Evolutionary conservation across 2,797 vertebrate genomes (phyloP).

Genomic region (Neostethus bicornis): DNA sequence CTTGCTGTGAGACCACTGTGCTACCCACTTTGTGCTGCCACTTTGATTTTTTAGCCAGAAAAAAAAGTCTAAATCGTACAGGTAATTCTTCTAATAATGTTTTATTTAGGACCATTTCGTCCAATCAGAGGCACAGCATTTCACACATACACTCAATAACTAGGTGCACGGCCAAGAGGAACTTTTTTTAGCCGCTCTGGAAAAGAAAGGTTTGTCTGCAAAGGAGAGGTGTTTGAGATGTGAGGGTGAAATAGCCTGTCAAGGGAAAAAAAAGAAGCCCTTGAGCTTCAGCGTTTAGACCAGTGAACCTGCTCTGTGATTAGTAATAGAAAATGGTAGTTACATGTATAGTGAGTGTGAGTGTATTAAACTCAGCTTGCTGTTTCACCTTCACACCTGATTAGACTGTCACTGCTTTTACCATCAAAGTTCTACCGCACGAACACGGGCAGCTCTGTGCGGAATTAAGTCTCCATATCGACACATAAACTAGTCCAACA

Average conservation of each 20-base stretch:
- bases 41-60: background rate
- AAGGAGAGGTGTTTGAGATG: background rate
- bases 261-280: slow-evolving; percentile 8
- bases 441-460: slow-evolving; percentile 18
- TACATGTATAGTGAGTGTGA: slow-evolving; percentile 7
- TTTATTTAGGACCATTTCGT: slow-evolving; percentile 7
- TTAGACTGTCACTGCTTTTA: slow-evolving; percentile 25
- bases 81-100: background rate
- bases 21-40: too few relatives aligned
- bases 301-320: slow-evolving; percentile 3
- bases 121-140: slow-evolving; percentile 10
- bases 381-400: slow-evolving; percentile 50
- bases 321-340: slow-evolving; percentile 5
- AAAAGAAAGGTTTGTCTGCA: slow-evolving; percentile 8
- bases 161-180: slow-evolving; percentile 14
- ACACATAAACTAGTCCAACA: slow-evolving; percentile 31
- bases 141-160: background rate
- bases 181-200: slow-evolving; percentile 1
- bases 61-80: background rate
- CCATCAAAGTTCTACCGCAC: slow-evolving; percentile 1
- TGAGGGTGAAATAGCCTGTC: slow-evolving; percentile 6
- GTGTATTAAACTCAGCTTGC: slow-evolving; percentile 10
- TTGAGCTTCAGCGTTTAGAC: slow-evolving; percentile 12
- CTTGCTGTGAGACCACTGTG: too few relatives aligned
- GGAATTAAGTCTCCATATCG: slow-evolving; percentile 33